Conservation (phyloP, 2,797 vertebrate species). For the Anguilla pacifica region DNA sequence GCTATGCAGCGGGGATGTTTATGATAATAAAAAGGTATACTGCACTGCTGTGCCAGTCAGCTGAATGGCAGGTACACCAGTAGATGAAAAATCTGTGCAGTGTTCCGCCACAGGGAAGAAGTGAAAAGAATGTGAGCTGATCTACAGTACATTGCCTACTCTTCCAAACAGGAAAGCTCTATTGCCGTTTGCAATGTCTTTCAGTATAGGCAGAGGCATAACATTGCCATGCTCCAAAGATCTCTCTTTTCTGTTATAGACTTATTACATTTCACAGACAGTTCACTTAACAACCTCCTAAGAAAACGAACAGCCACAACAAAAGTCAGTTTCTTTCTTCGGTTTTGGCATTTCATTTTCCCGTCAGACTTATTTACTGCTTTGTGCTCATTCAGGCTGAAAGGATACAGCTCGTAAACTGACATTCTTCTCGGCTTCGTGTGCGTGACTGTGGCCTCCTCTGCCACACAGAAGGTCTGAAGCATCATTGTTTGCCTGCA, state of each 20-base stretch:
- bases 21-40: not conserved
- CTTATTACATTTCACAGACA: not conserved
- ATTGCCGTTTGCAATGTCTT: not conserved
- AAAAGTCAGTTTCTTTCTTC: not conserved
- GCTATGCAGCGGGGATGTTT: not conserved
- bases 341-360: slow-evolving; percentile 14
- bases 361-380: not conserved
- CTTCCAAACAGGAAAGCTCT: not conserved
- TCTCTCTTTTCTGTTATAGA: not conserved
- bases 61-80: not conserved
- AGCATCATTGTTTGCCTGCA: not conserved
- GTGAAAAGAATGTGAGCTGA: not conserved
- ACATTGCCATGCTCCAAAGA: not conserved
- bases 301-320: not conserved
- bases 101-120: not conserved
- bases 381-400: slow-evolving; percentile 9
- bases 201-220: not conserved
- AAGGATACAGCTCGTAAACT: not conserved
- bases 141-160: not conserved
- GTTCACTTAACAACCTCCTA: not conserved
- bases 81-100: not conserved
- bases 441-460: not conserved
- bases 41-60: not conserved
- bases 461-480: not conserved
- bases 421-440: not conserved